Conservation (phyloP, 1,140 invertebrate species). For the Marisa cornuarietis region DNA sequence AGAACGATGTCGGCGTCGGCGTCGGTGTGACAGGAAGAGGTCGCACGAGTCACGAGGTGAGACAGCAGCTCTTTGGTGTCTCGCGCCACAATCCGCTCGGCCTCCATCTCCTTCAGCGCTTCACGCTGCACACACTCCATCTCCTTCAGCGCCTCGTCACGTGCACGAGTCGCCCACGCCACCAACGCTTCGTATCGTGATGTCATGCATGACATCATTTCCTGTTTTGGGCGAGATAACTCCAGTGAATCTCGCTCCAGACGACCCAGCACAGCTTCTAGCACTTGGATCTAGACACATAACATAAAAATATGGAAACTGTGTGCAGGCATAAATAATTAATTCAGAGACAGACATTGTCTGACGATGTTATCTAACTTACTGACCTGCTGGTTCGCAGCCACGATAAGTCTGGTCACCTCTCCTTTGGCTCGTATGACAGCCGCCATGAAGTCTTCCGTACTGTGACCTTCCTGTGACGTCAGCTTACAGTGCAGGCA, state of each 20-base stretch:
- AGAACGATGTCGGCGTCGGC: constrained; percentile 1
- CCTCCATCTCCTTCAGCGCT: not conserved
- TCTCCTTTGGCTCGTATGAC: not conserved
- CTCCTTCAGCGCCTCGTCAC: constrained; percentile 4
- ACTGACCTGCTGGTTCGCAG: constrained; percentile 5
- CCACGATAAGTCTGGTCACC: not conserved
- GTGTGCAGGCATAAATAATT: too few species aligned
- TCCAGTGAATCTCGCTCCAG: constrained; percentile 11
- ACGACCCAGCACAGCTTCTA: not conserved
- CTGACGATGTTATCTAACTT: not conserved
- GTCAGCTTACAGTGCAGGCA: constrained; percentile 23
- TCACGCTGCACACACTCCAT: constrained; percentile 1
- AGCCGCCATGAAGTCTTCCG: constrained; percentile 9
- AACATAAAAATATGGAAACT: too few species aligned
- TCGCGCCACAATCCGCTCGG: not conserved
- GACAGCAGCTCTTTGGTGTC: constrained; percentile 1
- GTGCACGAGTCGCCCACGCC: not conserved
- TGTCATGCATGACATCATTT: not conserved
- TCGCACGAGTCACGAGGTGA: not conserved
- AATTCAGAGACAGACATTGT: too few species aligned
- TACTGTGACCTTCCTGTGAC: constrained; percentile 20
- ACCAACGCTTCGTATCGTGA: constrained; percentile 1
- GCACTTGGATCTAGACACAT: not conserved
- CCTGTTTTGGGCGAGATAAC: constrained; percentile 2
- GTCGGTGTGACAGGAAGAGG: not conserved